Conservation (phyloP, 2,888 invertebrate species). For the Lamproptera curius region DNA sequence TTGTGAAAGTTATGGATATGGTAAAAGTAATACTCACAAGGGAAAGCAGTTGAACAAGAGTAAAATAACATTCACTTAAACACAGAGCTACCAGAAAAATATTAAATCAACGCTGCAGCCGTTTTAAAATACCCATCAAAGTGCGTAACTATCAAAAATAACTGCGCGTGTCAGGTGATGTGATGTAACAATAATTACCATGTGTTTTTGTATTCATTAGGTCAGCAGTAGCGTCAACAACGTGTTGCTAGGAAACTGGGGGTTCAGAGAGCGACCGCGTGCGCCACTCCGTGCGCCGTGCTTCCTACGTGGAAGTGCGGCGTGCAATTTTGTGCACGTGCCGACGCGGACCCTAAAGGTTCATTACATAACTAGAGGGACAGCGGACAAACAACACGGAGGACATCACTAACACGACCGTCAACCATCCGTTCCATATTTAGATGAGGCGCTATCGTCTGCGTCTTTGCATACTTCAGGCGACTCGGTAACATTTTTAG, state of each 20-base stretch:
- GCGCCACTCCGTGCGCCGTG: conserved; percentile 45
- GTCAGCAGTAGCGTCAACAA: conserved; percentile 72
- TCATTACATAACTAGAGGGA: conserved; percentile 66
- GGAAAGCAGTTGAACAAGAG: conserved; percentile 9
- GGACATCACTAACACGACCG: conserved; percentile 45
- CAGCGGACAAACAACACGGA: conserved; percentile 37
- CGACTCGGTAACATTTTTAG: conserved; percentile 71
- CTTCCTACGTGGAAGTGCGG: conserved; percentile 67
- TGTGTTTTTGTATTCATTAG: conserved; percentile 72
- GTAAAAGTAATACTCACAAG: conserved; percentile 13
- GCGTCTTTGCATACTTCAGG: conserved; percentile 58
- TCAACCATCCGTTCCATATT: conserved; percentile 69
- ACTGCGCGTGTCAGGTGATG: conserved; percentile 43
- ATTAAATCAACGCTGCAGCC: conserved; percentile 27
- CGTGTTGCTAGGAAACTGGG: conserved; percentile 76
- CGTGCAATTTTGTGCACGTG: conserved; percentile 65
- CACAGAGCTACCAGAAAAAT: conserved; percentile 34
- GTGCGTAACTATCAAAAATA: conserved; percentile 32
- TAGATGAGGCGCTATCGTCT: conserved; percentile 69
- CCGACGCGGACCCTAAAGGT: conserved; percentile 50
- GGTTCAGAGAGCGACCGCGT: conserved; percentile 42
- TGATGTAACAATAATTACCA: conserved; percentile 70
- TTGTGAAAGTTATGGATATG: neutral
- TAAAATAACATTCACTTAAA: conserved; percentile 5
- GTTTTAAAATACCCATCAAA: conserved; percentile 24